Conservation (phyloP, 1,140 invertebrate species). For the Drosophila setifemur region DNA sequence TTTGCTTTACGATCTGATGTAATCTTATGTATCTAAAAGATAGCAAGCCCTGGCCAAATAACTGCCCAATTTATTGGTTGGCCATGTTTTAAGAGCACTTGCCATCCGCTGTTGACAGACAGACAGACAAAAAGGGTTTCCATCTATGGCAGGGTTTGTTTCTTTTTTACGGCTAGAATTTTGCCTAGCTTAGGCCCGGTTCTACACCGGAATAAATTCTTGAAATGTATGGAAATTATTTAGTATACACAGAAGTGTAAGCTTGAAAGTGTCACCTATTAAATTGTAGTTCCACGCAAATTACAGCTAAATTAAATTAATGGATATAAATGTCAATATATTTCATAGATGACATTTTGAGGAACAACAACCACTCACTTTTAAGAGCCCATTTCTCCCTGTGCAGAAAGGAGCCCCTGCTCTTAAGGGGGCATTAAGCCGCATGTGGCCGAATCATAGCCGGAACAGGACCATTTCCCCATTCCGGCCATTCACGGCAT, state of each 20-base stretch:
- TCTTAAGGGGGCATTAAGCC: conserved; percentile 47
- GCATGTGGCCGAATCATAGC: conserved; percentile 60
- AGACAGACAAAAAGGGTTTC: conserved; percentile 46
- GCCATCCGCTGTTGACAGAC: conserved; percentile 14
- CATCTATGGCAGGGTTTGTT: conserved; percentile 56
- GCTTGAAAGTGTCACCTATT: no score
- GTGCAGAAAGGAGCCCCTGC: neutral
- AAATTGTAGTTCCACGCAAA: no score
- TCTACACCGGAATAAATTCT: neutral
- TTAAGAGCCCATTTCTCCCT: neutral
- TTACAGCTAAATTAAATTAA: no score
- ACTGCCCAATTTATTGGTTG: conserved; percentile 22
- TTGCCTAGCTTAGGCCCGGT: conserved; percentile 3
- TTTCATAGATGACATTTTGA: no score
- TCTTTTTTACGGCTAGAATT: conserved; percentile 4
- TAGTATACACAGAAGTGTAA: neutral
- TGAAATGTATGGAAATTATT: no score
- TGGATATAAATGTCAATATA: no score
- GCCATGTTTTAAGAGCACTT: conserved; percentile 27
- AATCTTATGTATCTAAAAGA: conserved; percentile 12
- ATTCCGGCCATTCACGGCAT: conserved; percentile 5
- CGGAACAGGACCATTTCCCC: conserved; percentile 21
- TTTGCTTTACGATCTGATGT: conserved; percentile 18
- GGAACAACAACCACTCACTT: no score
- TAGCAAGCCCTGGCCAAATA: neutral